Conservation (phyloP, 2,888 invertebrate species). For the Drosophila pseudotalamancana region DNA sequence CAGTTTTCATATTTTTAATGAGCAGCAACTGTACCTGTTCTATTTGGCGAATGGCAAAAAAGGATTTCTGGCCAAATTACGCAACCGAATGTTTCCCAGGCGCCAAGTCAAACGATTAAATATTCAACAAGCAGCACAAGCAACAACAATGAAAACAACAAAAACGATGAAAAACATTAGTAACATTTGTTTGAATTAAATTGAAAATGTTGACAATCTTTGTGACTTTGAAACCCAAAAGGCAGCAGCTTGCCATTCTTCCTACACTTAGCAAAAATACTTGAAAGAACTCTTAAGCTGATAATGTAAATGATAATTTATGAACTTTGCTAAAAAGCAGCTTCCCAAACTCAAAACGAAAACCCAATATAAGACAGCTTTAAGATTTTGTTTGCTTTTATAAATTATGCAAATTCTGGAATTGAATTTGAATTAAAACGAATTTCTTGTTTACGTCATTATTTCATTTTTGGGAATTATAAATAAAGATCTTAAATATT, state of each 20-base stretch:
- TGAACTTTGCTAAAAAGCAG: too few relatives aligned
- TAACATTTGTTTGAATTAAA: slow-evolving; percentile 80
- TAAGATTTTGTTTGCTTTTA: too few relatives aligned
- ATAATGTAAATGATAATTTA: too few relatives aligned
- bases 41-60: slow-evolving; percentile 54
- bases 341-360: too few relatives aligned
- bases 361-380: too few relatives aligned
- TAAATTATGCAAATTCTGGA: too few relatives aligned
- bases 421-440: too few relatives aligned
- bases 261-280: slow-evolving; percentile 4
- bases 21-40: slow-evolving; percentile 23
- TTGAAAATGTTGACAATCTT: slow-evolving; percentile 78
- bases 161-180: slow-evolving; percentile 74
- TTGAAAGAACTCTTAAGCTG: background rate
- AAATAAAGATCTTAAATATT: too few relatives aligned
- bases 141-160: slow-evolving; percentile 33
- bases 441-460: too few relatives aligned
- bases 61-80: slow-evolving; percentile 66
- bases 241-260: slow-evolving; percentile 39
- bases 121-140: slow-evolving; percentile 73
- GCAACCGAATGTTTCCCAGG: slow-evolving; percentile 75
- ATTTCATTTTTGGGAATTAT: too few relatives aligned
- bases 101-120: slow-evolving; percentile 75
- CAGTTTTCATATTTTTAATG: slow-evolving; percentile 31
- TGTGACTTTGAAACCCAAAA: slow-evolving; percentile 72